These are phyloP conservation scores for Phortica variegata DNA, from an alignment of 1,140 invertebrate species.

Conservation along the genomic window DNA sequence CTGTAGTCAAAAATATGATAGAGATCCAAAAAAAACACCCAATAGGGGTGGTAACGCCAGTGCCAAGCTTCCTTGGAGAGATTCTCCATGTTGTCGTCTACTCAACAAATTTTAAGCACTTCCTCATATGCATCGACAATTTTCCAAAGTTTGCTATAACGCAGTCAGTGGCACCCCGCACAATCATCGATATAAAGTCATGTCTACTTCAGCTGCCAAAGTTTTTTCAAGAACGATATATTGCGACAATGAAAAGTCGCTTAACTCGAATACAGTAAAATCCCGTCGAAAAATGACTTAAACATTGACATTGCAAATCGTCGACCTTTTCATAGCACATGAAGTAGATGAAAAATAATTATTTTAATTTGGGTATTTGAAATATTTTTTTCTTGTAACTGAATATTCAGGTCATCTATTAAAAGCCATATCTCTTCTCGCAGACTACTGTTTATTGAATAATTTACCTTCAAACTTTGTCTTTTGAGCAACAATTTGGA, in stretches of 20 bases:
- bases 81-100: constrained; percentile 17
- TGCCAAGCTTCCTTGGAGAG: constrained; percentile 9
- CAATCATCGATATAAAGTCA: constrained; percentile 7
- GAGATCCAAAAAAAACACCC: constrained; percentile 14
- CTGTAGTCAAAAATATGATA: constrained; percentile 11
- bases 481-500: constrained; percentile 5
- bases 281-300: constrained; percentile 6
- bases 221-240: constrained; percentile 15
- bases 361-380: no score
- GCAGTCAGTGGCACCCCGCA: constrained; percentile 10
- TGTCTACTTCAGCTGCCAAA: constrained; percentile 12
- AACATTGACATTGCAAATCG: no score
- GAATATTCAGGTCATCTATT: no score
- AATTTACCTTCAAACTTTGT: no score
- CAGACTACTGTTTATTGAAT: no score
- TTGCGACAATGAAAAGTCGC: constrained; percentile 15
- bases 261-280: constrained; percentile 16
- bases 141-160: constrained; percentile 17
- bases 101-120: constrained; percentile 11
- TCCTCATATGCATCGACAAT: constrained; percentile 16
- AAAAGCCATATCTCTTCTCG: constrained; percentile 8
- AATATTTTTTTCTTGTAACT: no score
- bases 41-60: constrained; percentile 9
- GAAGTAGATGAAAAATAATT: no score
- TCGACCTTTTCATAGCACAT: no score